Base-by-base conservation (phyloP, 2,113 vertebrate genomes). In the Oophaga pumilio region DNA sequence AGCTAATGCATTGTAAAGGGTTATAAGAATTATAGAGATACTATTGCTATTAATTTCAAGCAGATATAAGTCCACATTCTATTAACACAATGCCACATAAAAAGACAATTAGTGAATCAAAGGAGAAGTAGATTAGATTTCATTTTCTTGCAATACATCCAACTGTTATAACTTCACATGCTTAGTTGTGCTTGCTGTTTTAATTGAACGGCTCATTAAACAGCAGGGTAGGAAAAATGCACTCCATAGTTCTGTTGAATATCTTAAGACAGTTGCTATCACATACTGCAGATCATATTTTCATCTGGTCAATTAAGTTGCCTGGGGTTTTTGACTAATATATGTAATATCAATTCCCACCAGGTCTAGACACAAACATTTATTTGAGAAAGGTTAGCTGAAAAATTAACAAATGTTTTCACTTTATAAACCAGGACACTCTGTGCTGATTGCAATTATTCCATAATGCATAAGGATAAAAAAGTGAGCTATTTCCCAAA, bases 311-410 rank as follows among this genome's bases (percentile, higher is more conserved):
- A 76, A 13, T 76, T 81, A 81, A 1, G 62, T 73, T 86, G 90
- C 85, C 33, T 85, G 76, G 81, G 89, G 33, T 24, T 0, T 33
- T 85, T 86, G 52, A 82, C 88, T 89, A 62, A 90, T 84, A 91
- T 86, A 85, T 88, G 82, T 89, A 83, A 90, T 90, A 88, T 88
- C 52, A 69, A 79, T 86, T 90, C 56, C 0, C 83, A 89, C 89
- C 79, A 76, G 80, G 78, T 87, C 89, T 74, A 84, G 28, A 83
- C 88, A 92, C 90, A 87, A 33, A 53, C 28, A 4, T 85, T 78
- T 86, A 10, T 89, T 73, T 89, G 77, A 83, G 79, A 87, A 89
- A 91, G 89, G 89, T 91, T 85, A 87, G 69, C 76, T 90, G 18
- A 73, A 87, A 91, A 93, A 92, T 87, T 76, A 91, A 88, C 26